These are phyloP conservation scores for Nannoperca obscura DNA, from an alignment of 2,797 vertebrate species.

Conservation along the genomic window DNA sequence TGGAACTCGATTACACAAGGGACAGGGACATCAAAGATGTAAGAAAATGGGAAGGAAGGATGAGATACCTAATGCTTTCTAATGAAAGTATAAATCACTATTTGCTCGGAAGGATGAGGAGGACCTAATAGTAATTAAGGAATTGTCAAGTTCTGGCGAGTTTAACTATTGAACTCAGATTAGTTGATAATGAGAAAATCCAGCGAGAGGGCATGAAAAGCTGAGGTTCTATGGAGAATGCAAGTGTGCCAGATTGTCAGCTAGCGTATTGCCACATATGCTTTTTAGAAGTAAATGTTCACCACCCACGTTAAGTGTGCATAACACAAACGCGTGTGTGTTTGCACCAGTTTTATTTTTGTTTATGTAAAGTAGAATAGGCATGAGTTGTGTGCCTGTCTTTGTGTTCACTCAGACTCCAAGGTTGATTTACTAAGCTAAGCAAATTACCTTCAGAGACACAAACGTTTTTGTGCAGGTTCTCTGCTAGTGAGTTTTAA, in stretches of 20 bases:
- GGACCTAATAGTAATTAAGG: slow-evolving; percentile 68
- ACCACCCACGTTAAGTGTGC: background rate
- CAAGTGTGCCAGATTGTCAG: slow-evolving; percentile 6
- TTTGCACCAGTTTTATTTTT: slow-evolving; percentile 24
- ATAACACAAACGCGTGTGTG: background rate
- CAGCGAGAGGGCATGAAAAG: slow-evolving; percentile 14
- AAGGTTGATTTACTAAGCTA: slow-evolving; percentile 41
- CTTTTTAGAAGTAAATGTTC: slow-evolving; percentile 17
- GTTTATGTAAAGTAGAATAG: slow-evolving; percentile 4
- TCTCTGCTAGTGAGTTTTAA: background rate
- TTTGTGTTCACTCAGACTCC: slow-evolving; percentile 20
- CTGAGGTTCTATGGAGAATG: slow-evolving; percentile 9
- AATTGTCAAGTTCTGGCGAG: slow-evolving; percentile 62
- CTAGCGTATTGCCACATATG: background rate
- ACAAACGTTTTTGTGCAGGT: slow-evolving; percentile 27
- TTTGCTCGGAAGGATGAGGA: slow-evolving; percentile 62
- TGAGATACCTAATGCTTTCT: slow-evolving; percentile 41
- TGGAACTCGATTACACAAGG: slow-evolving; percentile 21
- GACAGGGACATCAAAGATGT: slow-evolving; percentile 30
- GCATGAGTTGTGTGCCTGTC: slow-evolving; percentile 14
- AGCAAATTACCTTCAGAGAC: slow-evolving; percentile 43
- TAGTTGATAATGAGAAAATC: slow-evolving; percentile 65
- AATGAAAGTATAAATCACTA: slow-evolving; percentile 68
- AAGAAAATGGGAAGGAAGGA: slow-evolving; percentile 39
- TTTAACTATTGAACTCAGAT: slow-evolving; percentile 70